These are phyloP conservation scores for Poliocrania exsul DNA, from an alignment of 2,797 vertebrate species.

Conservation along the genomic window DNA sequence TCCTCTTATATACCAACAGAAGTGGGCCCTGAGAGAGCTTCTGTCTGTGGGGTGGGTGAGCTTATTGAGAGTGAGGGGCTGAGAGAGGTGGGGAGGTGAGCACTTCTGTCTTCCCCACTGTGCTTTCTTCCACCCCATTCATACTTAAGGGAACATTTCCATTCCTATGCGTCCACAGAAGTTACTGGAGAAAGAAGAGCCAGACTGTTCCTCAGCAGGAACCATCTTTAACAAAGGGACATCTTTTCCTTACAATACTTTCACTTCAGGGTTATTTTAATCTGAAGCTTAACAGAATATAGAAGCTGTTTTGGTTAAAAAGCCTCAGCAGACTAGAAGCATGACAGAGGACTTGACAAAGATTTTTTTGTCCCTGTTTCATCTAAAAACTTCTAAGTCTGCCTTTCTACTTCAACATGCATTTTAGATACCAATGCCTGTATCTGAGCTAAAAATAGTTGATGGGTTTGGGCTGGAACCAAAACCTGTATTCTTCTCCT, in stretches of 20 bases:
- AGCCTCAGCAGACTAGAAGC: background rate
- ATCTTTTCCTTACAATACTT: background rate
- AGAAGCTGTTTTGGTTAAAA: conserved; percentile 30
- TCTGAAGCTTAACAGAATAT: background rate
- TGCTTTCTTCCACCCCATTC: background rate
- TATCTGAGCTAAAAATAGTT: background rate
- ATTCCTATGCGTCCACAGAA: background rate
- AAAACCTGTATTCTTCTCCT: background rate
- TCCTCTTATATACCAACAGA: background rate
- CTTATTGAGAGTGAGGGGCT: accelerated
- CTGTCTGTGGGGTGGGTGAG: background rate
- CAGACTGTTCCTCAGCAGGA: conserved; percentile 33
- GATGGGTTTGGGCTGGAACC: background rate
- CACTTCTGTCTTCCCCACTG: accelerated
- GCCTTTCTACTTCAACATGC: background rate
- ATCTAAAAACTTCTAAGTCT: background rate
- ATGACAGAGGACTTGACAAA: background rate
- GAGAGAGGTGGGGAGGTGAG: background rate
- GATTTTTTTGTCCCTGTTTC: background rate
- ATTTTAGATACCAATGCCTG: background rate
- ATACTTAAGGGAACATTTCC: background rate
- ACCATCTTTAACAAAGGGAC: background rate
- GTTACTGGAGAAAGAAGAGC: background rate
- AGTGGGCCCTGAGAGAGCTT: background rate
- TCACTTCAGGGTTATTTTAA: background rate